Evolutionary conservation across 2,113 vertebrate genomes (phyloP), one percentile per base, ranked within the genome.

Genomic region (Limanda limanda): DNA sequence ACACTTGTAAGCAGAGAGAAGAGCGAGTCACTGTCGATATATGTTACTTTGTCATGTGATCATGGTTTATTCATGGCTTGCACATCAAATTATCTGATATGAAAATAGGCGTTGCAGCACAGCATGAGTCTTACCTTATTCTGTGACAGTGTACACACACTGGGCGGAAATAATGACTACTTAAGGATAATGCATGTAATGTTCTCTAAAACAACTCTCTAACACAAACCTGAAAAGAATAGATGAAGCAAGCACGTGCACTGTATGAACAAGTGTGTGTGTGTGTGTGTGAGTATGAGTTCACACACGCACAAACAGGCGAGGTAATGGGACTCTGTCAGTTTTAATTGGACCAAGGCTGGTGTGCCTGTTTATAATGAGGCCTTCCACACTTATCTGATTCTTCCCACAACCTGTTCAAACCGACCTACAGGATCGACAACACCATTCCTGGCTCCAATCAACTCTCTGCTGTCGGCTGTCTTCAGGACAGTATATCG

Each of bases 311-410:
- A 17, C 35, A 62, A 10, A 21, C 14, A 25, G 11, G 9, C 42
- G 18, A 31, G 13, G 21, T 60, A 0, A 77, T 58, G 54, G 68
- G 73, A 57, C 57, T 72, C 17, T 61, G 69, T 79, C 79, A 58
- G 10, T 17, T 89, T 89, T 85, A 86, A 91, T 85, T 92, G 87
- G 87, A 42, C 71, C 8, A 5, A 18, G 52, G 71, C 71, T 56
- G 24, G 48, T 73, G 63, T 66, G 69, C 65, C 66, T 76, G 58
- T 78, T 75, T 75, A 65, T 85, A 89, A 88, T 71, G 72, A 91
- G 89, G 18, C 35, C 54, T 65, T 81, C 59, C 71, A 81, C 82
- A 78, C 55, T 72, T 68, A 59, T 76, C 74, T 23, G 37, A 77
- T 61, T 85, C 56, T 76, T 20, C 31, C 23, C 23, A 64, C 47